Evolutionary conservation across 2,113 vertebrate genomes (phyloP).

Genomic region (Mus spicilegus): DNA sequence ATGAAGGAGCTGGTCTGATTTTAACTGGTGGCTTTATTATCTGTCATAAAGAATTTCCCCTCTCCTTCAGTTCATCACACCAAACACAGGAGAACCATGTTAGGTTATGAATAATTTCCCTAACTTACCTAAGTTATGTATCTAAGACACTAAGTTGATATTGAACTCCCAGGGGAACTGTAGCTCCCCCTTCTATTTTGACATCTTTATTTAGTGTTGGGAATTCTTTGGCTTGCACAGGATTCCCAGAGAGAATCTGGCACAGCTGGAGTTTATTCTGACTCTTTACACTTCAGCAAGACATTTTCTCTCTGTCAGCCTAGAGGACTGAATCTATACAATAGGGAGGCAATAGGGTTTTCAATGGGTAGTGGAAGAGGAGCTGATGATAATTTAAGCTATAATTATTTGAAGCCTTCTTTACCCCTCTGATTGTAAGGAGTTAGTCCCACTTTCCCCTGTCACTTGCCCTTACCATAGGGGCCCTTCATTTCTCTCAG

Average conservation of each 20-base stretch:
- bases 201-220: background rate
- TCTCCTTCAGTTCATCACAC: background rate
- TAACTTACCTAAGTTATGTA: background rate
- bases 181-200: background rate
- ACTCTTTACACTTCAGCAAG: background rate
- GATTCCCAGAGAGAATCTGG: background rate
- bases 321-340: background rate
- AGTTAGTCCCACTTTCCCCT: background rate
- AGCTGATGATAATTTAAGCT: background rate
- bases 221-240: background rate
- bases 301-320: background rate
- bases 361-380: background rate
- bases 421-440: background rate
- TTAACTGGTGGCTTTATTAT: background rate
- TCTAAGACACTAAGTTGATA: background rate
- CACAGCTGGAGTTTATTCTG: slow-evolving; percentile 31
- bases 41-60: background rate
- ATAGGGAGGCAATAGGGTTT: background rate
- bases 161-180: background rate
- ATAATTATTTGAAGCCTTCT: background rate
- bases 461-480: background rate
- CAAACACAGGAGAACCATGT: background rate
- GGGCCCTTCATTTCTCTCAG: background rate
- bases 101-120: background rate
- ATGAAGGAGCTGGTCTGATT: background rate